phyloP scores from a whole-genome alignment of 2,888 invertebrate genomes.

The Synergus laeviventris region DNA sequence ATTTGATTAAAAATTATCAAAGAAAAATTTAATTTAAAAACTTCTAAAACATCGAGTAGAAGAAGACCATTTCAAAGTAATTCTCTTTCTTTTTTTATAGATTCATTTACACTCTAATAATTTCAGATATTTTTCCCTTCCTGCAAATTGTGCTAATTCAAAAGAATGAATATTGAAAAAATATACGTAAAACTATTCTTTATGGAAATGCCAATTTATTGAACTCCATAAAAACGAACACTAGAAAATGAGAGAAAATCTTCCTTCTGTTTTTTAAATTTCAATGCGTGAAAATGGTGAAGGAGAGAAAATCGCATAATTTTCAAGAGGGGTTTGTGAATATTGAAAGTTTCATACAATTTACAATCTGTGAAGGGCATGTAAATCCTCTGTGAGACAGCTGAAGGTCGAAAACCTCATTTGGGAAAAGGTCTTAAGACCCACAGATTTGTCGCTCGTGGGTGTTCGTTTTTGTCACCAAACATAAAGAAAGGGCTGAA shows the following conservation, averaged over 20 bases:
- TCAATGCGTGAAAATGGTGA: neutral
- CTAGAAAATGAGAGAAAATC: neutral
- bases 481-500: neutral
- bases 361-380: neutral
- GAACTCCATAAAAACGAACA: neutral
- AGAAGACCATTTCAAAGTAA: neutral
- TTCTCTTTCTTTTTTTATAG: neutral
- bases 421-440: neutral
- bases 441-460: neutral
- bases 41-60: neutral
- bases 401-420: neutral
- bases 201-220: neutral
- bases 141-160: neutral
- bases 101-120: neutral
- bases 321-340: neutral
- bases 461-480: neutral
- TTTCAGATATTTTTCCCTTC: neutral
- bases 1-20: too few species aligned
- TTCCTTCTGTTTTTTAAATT: neutral
- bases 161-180: neutral
- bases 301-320: neutral
- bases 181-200: neutral
- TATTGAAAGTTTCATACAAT: constrained; percentile 2
- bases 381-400: neutral
- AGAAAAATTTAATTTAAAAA: neutral